Percentiles rank a stretch among this genome's conserved stretches.
phyloP scores from a whole-genome alignment of 2,888 invertebrate species.

The Drosophila birchii region DNA sequence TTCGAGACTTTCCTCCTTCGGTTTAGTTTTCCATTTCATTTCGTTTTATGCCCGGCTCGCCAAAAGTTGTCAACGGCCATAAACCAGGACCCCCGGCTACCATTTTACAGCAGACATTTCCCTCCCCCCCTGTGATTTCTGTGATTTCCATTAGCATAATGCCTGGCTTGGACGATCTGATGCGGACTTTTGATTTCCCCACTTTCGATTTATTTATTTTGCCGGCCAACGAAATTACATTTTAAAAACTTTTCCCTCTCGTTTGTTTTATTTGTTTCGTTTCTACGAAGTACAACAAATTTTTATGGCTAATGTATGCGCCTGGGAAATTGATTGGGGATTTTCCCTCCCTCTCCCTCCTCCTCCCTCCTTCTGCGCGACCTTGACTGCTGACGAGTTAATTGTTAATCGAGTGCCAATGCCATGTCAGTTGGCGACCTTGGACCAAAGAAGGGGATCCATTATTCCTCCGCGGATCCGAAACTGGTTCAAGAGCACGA shows the following conservation, averaged over 20 bases:
- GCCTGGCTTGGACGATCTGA: conserved; percentile 57
- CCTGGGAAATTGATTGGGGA: conserved; percentile 64
- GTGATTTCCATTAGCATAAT: conserved; percentile 79
- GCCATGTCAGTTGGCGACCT: conserved; percentile 66
- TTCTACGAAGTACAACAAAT: conserved; percentile 33
- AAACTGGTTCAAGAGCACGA: conserved; percentile 61
- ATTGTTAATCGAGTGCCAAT: conserved; percentile 53
- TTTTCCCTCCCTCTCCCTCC: conserved; percentile 11
- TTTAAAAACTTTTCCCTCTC: conserved; percentile 74
- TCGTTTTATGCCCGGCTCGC: conserved; percentile 71
- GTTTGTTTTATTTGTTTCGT: conserved; percentile 56
- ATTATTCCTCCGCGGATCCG: conserved; percentile 57
- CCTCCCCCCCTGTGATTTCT: conserved; percentile 1
- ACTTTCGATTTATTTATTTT: conserved; percentile 77
- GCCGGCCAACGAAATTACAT: conserved; percentile 66
- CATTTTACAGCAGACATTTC: conserved; percentile 57
- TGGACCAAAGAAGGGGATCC: conserved; percentile 55
- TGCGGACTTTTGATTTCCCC: conserved; percentile 49
- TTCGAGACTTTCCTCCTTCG: conserved; percentile 40
- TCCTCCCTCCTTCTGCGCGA: conserved; percentile 18
- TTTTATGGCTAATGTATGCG: conserved; percentile 83
- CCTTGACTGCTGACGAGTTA: conserved; percentile 18
- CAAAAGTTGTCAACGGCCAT: conserved; percentile 77
- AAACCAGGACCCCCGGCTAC: conserved; percentile 44
- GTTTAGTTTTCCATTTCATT: conserved; percentile 76